Evolutionary conservation across 2,797 vertebrate genomes (phyloP).

Genomic region (Pangasius djambal): DNA sequence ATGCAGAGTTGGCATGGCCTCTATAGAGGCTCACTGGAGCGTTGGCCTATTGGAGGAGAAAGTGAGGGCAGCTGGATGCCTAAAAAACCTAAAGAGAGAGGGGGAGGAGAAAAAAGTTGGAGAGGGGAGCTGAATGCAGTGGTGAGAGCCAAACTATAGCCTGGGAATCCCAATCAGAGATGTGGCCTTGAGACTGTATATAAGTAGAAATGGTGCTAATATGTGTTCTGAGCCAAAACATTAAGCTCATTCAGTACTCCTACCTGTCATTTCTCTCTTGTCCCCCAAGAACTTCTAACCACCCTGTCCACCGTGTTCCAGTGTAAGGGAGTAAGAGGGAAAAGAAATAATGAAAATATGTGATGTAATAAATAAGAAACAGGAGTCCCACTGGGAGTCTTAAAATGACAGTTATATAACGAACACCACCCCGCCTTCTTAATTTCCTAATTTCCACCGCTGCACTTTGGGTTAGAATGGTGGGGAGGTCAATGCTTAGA

Average conservation of each 20-base stretch:
- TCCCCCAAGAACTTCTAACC: neutral
- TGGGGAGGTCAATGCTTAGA: constrained; percentile 61
- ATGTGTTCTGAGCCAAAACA: constrained; percentile 19
- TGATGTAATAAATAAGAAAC: constrained; percentile 44
- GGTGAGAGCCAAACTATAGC: constrained; percentile 1
- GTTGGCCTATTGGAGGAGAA: constrained; percentile 67
- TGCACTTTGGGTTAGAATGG: constrained; percentile 7
- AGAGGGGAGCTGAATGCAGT: neutral
- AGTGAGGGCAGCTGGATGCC: constrained; percentile 56
- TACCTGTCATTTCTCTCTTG: constrained; percentile 1
- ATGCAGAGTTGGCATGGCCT: constrained; percentile 66
- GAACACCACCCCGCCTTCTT: constrained; percentile 19
- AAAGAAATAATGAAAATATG: constrained; percentile 30
- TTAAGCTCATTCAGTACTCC: neutral
- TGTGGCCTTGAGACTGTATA: constrained; percentile 9
- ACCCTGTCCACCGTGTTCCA: neutral
- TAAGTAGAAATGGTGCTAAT: constrained; percentile 10
- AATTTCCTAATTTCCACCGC: constrained; percentile 39
- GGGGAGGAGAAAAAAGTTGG: constrained; percentile 38
- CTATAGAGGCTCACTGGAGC: constrained; percentile 75
- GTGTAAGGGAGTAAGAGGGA: neutral
- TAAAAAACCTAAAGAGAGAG: constrained; percentile 50
- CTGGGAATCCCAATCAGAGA: constrained; percentile 27
- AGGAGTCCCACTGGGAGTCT: constrained; percentile 10
- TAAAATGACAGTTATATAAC: constrained; percentile 38